Conservation (phyloP, 2,888 invertebrate genomes). For the Eupithecia tripunctaria region DNA sequence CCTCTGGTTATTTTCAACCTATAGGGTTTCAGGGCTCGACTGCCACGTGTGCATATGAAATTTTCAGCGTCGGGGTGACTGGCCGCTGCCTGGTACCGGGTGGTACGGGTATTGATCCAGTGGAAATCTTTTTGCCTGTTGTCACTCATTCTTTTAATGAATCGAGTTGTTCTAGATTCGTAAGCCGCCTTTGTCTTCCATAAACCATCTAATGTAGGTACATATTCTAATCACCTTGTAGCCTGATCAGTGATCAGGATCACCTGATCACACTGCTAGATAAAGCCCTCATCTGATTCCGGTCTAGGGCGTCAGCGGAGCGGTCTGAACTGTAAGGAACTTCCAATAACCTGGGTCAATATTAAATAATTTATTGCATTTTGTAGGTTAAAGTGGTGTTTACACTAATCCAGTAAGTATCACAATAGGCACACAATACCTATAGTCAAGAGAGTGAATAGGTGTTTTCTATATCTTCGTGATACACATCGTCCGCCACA, state of each 20-base stretch:
- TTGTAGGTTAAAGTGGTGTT: no score
- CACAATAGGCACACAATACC: no score
- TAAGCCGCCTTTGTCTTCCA: neutral
- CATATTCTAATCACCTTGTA: neutral
- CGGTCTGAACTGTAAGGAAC: neutral
- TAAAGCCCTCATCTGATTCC: neutral
- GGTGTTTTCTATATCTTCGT: neutral
- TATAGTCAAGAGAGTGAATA: neutral
- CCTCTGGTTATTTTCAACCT: neutral
- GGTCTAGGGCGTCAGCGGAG: neutral
- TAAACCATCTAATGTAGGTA: neutral
- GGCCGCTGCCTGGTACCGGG: constrained; percentile 70
- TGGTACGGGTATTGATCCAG: constrained; percentile 72
- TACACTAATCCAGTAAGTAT: no score
- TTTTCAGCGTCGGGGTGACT: constrained; percentile 69
- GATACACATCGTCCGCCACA: neutral
- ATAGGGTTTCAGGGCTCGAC: constrained; percentile 8
- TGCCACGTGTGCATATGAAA: constrained; percentile 51
- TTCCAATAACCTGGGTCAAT: neutral
- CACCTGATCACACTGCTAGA: neutral
- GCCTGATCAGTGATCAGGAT: no score
- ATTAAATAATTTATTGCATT: no score
- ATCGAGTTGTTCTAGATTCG: constrained; percentile 40
- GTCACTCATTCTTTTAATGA: constrained; percentile 64
- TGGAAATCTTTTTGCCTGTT: constrained; percentile 61